A percentile compares a stretch with the other conserved stretches of the same genome.
phyloP scores from a whole-genome alignment of 2,113 vertebrate species.

The Nipponia nippon region DNA sequence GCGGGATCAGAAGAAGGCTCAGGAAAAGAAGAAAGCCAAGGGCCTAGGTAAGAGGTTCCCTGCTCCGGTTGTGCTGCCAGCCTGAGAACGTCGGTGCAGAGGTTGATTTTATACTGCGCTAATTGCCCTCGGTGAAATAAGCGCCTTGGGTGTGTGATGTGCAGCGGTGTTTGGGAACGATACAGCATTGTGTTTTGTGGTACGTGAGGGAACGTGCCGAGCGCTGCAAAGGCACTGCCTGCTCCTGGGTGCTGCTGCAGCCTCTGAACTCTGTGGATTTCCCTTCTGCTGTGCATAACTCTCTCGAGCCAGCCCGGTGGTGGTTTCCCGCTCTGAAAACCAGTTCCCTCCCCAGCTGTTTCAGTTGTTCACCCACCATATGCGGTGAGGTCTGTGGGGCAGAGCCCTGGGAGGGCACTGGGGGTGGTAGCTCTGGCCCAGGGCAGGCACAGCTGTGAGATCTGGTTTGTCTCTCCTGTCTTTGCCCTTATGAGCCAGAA shows the following conservation, averaged over 20 bases:
- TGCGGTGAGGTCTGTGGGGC: background rate
- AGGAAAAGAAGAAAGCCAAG: conserved; percentile 96
- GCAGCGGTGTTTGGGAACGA: background rate
- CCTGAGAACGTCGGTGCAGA: accelerated
- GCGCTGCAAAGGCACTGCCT: background rate
- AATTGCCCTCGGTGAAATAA: background rate
- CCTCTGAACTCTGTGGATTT: accelerated
- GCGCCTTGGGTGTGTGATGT: accelerated
- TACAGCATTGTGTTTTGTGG: accelerated
- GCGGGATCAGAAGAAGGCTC: conserved; percentile 85
- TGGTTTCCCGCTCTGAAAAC: background rate
- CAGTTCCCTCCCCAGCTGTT: background rate
- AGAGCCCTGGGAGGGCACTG: background rate
- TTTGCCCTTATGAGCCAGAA: background rate
- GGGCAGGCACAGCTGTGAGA: background rate
- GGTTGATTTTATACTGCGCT: accelerated
- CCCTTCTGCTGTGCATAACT: background rate
- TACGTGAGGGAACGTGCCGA: accelerated
- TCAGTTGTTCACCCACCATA: accelerated
- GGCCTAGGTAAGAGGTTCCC: conserved; percentile 80
- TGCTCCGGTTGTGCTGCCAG: background rate
- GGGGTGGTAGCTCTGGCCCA: background rate
- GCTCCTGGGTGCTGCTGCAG: background rate
- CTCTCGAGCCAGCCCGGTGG: background rate
- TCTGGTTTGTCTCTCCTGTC: background rate